These are phyloP conservation scores for Heliornis fulica DNA, from an alignment of 2,113 vertebrate species.

Conservation along the genomic window DNA sequence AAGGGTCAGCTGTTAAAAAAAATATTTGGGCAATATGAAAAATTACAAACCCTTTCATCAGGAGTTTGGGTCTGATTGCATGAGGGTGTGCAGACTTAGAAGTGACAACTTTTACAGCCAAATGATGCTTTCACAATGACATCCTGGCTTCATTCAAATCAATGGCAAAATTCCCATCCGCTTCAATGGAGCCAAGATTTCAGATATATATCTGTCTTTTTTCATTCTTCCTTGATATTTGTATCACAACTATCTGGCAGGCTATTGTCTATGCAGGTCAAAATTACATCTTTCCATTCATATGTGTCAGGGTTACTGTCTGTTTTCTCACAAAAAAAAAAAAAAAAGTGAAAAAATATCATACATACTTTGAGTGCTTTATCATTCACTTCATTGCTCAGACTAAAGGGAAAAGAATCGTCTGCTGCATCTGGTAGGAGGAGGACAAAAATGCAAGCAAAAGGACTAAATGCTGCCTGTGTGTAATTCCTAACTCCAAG, in stretches of 20 bases:
- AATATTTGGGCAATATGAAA: constrained; percentile 39
- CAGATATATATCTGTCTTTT: not conserved
- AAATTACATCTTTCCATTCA: not conserved
- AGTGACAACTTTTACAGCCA: constrained; percentile 27
- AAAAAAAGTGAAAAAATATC: not conserved
- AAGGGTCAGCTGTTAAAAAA: not conserved
- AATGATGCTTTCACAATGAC: not conserved
- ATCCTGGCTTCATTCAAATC: constrained; percentile 13
- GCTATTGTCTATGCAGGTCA: constrained; percentile 8
- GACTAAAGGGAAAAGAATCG: not conserved
- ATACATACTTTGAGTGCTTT: not conserved
- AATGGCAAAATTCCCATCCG: constrained; percentile 3
- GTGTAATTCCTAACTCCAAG: not conserved
- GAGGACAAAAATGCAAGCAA: not conserved
- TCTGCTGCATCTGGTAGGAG: not conserved
- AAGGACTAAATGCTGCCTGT: constrained; percentile 14
- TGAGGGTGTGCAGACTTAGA: constrained; percentile 1
- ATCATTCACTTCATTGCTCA: not conserved
- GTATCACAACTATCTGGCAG: not conserved
- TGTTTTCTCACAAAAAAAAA: not conserved
- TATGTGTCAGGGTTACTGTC: not conserved
- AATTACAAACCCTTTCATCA: constrained; percentile 34
- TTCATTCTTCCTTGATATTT: constrained; percentile 17
- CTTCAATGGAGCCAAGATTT: constrained; percentile 14
- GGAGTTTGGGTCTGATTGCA: not conserved